These are phyloP conservation scores for Athalia cordata DNA, from an alignment of 2,888 invertebrate genomes.

Conservation along the genomic window DNA sequence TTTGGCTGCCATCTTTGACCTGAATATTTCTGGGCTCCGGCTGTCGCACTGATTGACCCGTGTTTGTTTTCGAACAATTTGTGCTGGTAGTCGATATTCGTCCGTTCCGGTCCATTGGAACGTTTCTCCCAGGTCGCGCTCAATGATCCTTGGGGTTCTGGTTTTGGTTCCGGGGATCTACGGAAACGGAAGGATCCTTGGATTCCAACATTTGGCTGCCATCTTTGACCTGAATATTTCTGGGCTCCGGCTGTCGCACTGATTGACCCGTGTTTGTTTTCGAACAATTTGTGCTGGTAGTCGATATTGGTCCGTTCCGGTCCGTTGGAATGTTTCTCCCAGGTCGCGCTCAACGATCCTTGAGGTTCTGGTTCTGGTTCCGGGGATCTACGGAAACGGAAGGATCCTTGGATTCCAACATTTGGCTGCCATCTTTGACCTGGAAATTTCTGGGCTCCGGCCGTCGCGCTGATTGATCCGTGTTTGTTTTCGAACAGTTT, in stretches of 20 bases:
- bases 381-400: conserved; percentile 4
- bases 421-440: conserved; percentile 10
- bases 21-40: conserved; percentile 4
- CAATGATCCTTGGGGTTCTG: neutral
- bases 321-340: neutral
- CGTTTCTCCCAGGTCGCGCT: neutral
- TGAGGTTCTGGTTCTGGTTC: neutral
- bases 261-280: conserved; percentile 21
- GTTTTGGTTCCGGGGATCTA: neutral
- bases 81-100: conserved; percentile 14
- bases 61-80: conserved; percentile 12
- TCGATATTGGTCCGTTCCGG: neutral
- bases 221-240: neutral
- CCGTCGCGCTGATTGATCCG: conserved; percentile 23
- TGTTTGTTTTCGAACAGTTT: conserved; percentile 27
- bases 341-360: neutral
- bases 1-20: neutral
- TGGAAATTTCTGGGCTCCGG: conserved; percentile 1
- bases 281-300: conserved; percentile 21
- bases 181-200: neutral
- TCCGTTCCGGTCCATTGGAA: neutral
- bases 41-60: conserved; percentile 10
- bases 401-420: conserved; percentile 13
- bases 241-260: conserved; percentile 19
- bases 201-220: neutral